phyloP scores from a whole-genome alignment of 2,113 vertebrate species.

The Perccottus glenii region DNA sequence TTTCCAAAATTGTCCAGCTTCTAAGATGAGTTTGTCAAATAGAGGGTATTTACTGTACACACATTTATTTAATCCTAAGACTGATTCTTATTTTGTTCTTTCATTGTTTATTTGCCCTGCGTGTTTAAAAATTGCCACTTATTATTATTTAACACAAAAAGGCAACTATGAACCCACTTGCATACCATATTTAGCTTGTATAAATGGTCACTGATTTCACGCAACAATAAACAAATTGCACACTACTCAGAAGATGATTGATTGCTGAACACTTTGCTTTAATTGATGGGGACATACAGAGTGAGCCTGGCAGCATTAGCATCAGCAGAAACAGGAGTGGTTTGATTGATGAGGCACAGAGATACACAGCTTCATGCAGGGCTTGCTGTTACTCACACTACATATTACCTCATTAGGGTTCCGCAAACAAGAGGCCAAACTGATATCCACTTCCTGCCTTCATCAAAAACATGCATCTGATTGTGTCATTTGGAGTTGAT shows the following conservation, averaged over 20 bases:
- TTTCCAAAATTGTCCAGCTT: too few relatives aligned
- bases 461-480: constrained; percentile 10
- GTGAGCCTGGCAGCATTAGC: constrained; percentile 49
- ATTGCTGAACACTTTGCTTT: constrained; percentile 59
- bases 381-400: constrained; percentile 16
- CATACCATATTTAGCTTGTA: background rate
- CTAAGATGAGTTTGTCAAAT: too few relatives aligned
- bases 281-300: constrained; percentile 66
- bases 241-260: constrained; percentile 62
- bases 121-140: too few relatives aligned
- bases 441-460: background rate
- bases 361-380: constrained; percentile 26
- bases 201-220: background rate
- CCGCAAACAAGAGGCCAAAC: constrained; percentile 2
- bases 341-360: constrained; percentile 64
- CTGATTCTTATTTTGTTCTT: too few relatives aligned
- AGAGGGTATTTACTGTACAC: too few relatives aligned
- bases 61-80: too few relatives aligned
- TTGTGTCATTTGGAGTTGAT: background rate
- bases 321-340: constrained; percentile 57
- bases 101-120: too few relatives aligned
- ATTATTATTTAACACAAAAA: too few relatives aligned
- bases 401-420: constrained; percentile 24
- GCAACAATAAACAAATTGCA: constrained; percentile 7
- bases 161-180: too few relatives aligned